A percentile compares a stretch with the other conserved stretches of the same genome.
Evolutionary conservation across 35 echinoderm and acorn worm species (phyloP).

Genomic region (Hemicentrotus pulcherrimus): DNA sequence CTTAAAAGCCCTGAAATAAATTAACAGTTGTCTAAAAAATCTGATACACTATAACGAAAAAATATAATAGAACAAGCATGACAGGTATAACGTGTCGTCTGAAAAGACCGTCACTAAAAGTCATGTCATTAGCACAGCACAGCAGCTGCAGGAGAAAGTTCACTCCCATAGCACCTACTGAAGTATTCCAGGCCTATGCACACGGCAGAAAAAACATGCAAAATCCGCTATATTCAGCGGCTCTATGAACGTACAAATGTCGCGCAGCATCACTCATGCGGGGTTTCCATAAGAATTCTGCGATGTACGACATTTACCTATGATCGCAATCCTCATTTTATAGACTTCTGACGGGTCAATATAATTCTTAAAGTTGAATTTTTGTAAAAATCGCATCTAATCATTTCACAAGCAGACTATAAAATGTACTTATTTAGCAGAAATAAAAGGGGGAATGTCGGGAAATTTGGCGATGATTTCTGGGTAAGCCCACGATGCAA

Average conservation of each 20-base stretch:
- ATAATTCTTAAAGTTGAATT: background rate
- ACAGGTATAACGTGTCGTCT: no score
- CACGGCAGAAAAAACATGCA: background rate
- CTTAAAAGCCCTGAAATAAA: no score
- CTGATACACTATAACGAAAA: no score
- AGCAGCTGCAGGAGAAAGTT: no score
- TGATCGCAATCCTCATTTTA: background rate
- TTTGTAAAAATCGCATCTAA: background rate
- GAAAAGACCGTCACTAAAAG: no score
- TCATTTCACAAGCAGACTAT: slow-evolving; percentile 54
- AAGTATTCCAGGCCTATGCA: background rate
- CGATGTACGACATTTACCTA: background rate
- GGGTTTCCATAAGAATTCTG: background rate
- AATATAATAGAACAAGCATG: no score
- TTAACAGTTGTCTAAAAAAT: no score
- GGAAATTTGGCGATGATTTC: slow-evolving; percentile 73
- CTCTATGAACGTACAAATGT: background rate
- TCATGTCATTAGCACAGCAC: no score
- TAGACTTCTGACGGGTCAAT: background rate
- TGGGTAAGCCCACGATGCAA: slow-evolving; percentile 94
- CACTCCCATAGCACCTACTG: background rate
- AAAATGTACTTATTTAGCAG: slow-evolving; percentile 49
- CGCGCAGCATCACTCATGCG: background rate
- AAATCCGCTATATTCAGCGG: background rate
- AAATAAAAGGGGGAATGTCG: slow-evolving; percentile 59